Percentiles rank a stretch among this genome's conserved stretches.
These are phyloP conservation scores for Caiman crocodilus DNA, from an alignment of 2,797 vertebrate genomes.

Conservation along the genomic window DNA sequence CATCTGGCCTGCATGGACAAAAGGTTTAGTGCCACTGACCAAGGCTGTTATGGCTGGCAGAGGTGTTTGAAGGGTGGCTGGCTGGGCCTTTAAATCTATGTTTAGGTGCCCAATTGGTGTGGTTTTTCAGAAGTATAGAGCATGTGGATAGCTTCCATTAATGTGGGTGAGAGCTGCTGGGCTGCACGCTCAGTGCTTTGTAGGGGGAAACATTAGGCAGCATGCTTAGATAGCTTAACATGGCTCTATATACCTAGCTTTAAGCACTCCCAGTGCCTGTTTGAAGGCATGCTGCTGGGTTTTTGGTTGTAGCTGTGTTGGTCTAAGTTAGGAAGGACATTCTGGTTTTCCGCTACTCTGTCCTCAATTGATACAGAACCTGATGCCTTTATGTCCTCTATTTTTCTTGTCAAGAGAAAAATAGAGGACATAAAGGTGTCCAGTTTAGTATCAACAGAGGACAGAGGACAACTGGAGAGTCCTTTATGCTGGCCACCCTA, in stretches of 20 bases:
- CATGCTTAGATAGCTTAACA: neutral
- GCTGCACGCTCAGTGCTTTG: neutral
- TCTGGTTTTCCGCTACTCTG: too few species aligned
- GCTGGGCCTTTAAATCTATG: neutral
- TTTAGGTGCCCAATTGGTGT: neutral
- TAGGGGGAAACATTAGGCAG: neutral
- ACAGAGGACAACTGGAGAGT: too few species aligned
- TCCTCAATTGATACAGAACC: too few species aligned
- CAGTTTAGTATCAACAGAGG: too few species aligned
- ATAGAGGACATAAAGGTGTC: too few species aligned
- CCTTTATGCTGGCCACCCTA: too few species aligned
- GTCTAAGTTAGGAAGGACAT: too few species aligned
- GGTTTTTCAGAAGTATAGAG: neutral
- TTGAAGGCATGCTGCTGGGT: neutral
- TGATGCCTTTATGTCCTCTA: too few species aligned
- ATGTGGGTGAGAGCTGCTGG: neutral
- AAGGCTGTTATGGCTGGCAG: neutral
- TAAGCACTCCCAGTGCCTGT: neutral
- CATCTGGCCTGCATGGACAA: too few species aligned
- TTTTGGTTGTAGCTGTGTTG: too few species aligned
- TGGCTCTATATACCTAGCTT: neutral
- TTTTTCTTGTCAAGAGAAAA: too few species aligned
- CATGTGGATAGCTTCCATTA: neutral
- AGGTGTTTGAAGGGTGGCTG: neutral
- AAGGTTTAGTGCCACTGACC: too few species aligned